These are phyloP conservation scores for Gouania willdenowi DNA, from an alignment of 2,797 vertebrate species.

Conservation along the genomic window DNA sequence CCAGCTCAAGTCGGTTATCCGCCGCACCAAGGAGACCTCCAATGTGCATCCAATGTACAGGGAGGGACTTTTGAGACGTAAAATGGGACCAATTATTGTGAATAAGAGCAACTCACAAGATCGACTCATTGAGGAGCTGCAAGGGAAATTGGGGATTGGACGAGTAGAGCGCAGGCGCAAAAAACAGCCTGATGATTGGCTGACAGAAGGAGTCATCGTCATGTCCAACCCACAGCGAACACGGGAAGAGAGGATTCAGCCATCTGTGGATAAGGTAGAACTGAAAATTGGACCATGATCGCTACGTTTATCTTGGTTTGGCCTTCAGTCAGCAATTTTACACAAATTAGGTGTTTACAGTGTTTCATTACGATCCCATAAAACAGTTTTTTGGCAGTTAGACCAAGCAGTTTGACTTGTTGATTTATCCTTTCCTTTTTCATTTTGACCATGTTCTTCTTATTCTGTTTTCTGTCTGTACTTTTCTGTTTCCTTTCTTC, in stretches of 20 bases:
- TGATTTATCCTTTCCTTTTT: too few species aligned
- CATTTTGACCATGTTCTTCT: background rate
- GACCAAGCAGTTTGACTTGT: background rate
- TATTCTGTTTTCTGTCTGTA: slow-evolving; percentile 19
- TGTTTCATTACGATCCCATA: too few species aligned
- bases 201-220: slow-evolving; percentile 87
- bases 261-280: slow-evolving; percentile 91
- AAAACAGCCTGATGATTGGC: slow-evolving; percentile 83
- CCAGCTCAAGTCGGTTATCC: slow-evolving; percentile 95
- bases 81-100: slow-evolving; percentile 86
- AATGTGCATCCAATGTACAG: slow-evolving; percentile 94
- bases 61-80: slow-evolving; percentile 83
- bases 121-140: slow-evolving; percentile 86
- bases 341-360: too few species aligned
- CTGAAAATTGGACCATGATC: background rate
- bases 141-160: slow-evolving; percentile 87
- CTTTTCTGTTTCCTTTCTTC: slow-evolving; percentile 25
- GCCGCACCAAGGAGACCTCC: slow-evolving; percentile 89
- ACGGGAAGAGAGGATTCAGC: slow-evolving; percentile 70
- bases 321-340: background rate
- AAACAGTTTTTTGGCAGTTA: background rate
- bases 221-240: slow-evolving; percentile 83
- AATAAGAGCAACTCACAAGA: slow-evolving; percentile 91
- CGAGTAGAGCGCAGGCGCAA: slow-evolving; percentile 73
- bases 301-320: background rate